Conservation (phyloP, 2,113 vertebrate genomes). For the Acinonyx jubatus region DNA sequence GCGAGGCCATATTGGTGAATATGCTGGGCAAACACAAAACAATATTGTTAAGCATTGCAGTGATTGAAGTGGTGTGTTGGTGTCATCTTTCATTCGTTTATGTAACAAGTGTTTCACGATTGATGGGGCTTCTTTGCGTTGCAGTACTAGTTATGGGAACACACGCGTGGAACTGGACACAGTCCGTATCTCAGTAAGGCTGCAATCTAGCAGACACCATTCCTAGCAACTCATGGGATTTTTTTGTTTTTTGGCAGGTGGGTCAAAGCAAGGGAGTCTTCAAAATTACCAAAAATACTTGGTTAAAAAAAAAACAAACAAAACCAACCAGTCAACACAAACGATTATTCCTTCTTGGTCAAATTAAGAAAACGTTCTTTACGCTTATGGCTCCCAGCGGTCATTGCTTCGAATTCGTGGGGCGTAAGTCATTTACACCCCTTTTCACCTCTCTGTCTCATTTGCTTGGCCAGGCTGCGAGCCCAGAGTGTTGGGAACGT, state of each 20-base stretch:
- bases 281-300: neutral
- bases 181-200: neutral
- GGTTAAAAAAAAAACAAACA: neutral
- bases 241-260: neutral
- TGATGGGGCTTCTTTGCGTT: neutral
- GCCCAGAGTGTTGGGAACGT: accelerated
- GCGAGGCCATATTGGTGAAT: neutral
- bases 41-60: neutral
- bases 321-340: neutral
- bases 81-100: neutral
- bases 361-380: neutral
- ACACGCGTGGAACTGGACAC: neutral
- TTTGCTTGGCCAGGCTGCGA: neutral
- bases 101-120: neutral
- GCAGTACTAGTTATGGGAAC: neutral
- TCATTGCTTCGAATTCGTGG: neutral
- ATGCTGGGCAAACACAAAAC: neutral
- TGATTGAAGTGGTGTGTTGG: neutral
- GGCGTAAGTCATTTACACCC: accelerated
- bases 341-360: neutral
- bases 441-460: neutral
- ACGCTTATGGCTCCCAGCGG: too few relatives aligned
- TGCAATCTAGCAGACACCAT: neutral
- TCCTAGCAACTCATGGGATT: neutral
- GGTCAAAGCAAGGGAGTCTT: neutral